Conservation (phyloP, 2,113 vertebrate species). For the Trachemys scripta region DNA sequence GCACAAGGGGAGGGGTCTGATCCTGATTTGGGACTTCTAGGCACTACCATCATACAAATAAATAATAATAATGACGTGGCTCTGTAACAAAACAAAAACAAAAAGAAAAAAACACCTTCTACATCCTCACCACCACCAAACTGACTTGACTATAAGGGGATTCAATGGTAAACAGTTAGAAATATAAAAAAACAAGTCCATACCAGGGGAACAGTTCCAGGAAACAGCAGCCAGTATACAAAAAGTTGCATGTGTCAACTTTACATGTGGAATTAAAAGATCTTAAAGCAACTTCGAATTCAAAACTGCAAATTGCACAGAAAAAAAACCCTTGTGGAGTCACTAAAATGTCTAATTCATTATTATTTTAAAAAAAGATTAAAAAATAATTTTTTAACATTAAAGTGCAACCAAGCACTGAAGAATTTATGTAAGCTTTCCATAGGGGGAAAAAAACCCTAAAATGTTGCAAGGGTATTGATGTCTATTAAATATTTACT, state of each 20-base stretch:
- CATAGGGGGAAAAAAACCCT: constrained; percentile 70
- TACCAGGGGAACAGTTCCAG: background rate
- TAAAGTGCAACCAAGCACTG: constrained; percentile 81
- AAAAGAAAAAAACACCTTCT: background rate
- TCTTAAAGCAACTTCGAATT: constrained; percentile 50
- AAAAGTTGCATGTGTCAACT: constrained; percentile 60
- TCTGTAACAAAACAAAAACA: background rate
- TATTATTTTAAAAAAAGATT: constrained; percentile 82
- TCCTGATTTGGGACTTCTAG: background rate
- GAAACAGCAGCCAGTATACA: constrained; percentile 4
- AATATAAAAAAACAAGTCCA: constrained; percentile 21
- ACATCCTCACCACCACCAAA: background rate
- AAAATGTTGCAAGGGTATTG: constrained; percentile 85
- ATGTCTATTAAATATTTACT: constrained; percentile 92
- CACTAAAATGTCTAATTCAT: constrained; percentile 76
- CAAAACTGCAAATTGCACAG: constrained; percentile 74
- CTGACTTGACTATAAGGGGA: background rate
- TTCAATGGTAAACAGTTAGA: background rate
- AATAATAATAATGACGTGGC: background rate
- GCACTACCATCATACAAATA: background rate
- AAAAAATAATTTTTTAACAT: constrained; percentile 84
- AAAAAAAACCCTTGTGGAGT: constrained; percentile 71
- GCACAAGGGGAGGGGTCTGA: background rate
- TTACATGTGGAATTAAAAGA: constrained; percentile 37
- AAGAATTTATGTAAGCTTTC: constrained; percentile 85